Evolutionary conservation across 2,888 invertebrate species (phyloP).

Genomic region (Sicus ferrugineus): DNA sequence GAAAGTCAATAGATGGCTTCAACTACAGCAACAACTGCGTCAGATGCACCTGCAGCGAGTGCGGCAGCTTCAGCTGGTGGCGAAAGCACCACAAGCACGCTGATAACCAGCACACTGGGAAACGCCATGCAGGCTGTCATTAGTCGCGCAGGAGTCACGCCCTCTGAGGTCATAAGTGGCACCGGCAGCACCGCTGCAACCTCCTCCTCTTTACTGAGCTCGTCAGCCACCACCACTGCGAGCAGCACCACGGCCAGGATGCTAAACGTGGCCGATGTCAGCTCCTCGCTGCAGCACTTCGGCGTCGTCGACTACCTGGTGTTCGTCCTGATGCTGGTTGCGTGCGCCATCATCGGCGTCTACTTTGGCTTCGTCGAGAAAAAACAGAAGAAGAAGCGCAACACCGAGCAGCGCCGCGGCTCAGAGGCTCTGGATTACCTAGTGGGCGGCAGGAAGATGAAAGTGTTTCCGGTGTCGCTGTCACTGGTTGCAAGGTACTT

Average conservation of each 20-base stretch:
- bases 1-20: constrained; percentile 46
- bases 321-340: constrained; percentile 78
- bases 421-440: constrained; percentile 73
- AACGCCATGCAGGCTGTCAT: constrained; percentile 48
- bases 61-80: background rate
- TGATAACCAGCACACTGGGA: background rate
- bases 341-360: constrained; percentile 80
- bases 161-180: constrained; percentile 18
- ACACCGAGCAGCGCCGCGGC: constrained; percentile 51
- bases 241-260: constrained; percentile 34
- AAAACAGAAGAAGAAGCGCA: constrained; percentile 47
- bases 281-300: constrained; percentile 71
- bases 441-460: constrained; percentile 83
- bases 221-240: background rate
- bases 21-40: constrained; percentile 32
- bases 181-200: constrained; percentile 26
- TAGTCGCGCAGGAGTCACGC: constrained; percentile 47
- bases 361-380: constrained; percentile 83
- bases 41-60: background rate
- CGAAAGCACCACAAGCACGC: constrained; percentile 42
- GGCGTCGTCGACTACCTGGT: constrained; percentile 80
- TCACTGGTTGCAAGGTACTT: constrained; percentile 88
- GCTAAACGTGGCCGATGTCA: constrained; percentile 59
- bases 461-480: constrained; percentile 82
- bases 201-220: constrained; percentile 18